Base-by-base conservation (phyloP, 2,113 vertebrate species). In the Pelobates fuscus region DNA sequence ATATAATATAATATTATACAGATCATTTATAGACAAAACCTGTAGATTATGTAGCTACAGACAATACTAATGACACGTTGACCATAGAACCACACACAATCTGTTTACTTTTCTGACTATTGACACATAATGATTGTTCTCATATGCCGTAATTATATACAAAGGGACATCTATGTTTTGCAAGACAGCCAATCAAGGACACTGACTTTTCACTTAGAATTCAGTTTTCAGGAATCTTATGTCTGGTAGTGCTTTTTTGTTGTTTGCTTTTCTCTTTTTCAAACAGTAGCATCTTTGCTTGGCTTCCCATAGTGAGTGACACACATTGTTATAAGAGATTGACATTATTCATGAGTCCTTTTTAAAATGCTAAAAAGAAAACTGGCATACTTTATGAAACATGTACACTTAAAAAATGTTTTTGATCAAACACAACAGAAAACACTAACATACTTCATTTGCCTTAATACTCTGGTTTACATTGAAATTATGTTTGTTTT, bases 401-500 rank as follows among this genome's bases (percentile, higher is more conserved):
- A 52, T 10, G 11, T 52, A 17, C 18, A 52, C 18, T 41, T 67
- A 27, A n/a, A 61, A 2, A n/a, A 25, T 41, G 30, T 64, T 25
- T 41, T 27, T 43, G 54, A 24, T 49, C 20, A 21, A 30, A 23
- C 52, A 21, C 67, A 46, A 46, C 6, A 59, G 44, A 75, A 75
- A 67, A 27, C 30, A 8, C 21, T 63, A 41, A 41, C 26, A 67
- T 49, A 46, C 67, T 25, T 49, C 25, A 30, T 49, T 66, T 75
- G 6, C 26, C 55, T 63, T 60, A 24, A 75, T 73, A 37, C 57
- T 58, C 64, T 67, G 52, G 59, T 54, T 60, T 49, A 57, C 52
- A 59, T 11, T 59, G 37, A 67, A 67, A 75, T 67, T 30, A 63
- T 57, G n/a, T n/a, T n/a, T n/a, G n/a, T n/a, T n/a, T n/a, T n/a